Conservation (phyloP, 2,888 invertebrate genomes). For the Acleris sparsana region DNA sequence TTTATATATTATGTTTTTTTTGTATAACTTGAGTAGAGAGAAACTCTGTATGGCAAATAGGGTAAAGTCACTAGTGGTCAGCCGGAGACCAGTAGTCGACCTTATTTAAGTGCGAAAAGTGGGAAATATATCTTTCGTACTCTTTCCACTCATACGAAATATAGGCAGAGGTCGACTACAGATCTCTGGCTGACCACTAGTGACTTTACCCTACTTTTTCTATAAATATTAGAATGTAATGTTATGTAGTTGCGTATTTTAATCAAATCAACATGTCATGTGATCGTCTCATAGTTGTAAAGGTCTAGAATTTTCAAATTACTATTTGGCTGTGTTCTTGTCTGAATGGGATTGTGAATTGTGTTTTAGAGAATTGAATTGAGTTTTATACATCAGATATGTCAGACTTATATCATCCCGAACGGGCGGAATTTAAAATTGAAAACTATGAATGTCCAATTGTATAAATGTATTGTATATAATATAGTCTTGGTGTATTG, state of each 20-base stretch:
- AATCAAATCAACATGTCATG: constrained; percentile 10
- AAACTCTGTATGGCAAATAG: no score
- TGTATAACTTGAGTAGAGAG: no score
- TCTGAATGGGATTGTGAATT: constrained; percentile 45
- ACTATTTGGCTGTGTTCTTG: constrained; percentile 63
- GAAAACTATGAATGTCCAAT: constrained; percentile 14
- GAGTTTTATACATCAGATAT: not conserved
- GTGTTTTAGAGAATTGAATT: constrained; percentile 8
- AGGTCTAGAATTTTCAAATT: constrained; percentile 48
- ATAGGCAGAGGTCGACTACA: no score
- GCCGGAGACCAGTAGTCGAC: no score
- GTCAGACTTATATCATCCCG: constrained; percentile 8
- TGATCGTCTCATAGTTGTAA: constrained; percentile 36
- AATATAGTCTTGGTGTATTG: constrained; percentile 6
- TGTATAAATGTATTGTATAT: constrained; percentile 22
- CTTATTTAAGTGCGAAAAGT: no score
- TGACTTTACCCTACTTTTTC: no score
- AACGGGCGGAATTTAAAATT: constrained; percentile 28
- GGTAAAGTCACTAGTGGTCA: no score
- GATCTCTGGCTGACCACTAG: no score
- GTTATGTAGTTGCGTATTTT: not conserved
- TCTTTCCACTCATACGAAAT: no score
- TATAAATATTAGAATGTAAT: not conserved
- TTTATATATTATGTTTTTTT: no score
- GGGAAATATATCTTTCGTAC: no score